Percentiles rank a stretch among this genome's conserved stretches.
Evolutionary conservation across 2,797 vertebrate species (phyloP).

Genomic region (Gallirallus australis): DNA sequence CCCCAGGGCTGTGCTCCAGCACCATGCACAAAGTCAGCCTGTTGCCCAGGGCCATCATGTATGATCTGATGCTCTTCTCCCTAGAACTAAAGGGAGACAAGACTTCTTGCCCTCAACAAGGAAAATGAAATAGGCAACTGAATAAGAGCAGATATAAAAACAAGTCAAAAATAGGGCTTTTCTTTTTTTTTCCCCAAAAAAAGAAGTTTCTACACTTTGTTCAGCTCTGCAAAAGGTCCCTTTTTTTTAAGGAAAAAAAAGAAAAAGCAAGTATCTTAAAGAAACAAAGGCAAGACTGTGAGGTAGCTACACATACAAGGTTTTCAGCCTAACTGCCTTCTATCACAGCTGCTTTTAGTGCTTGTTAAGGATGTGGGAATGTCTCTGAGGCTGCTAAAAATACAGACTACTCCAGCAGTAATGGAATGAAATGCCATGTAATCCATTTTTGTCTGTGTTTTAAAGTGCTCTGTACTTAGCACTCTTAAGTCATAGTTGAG

Average conservation of each 20-base stretch:
- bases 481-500: neutral
- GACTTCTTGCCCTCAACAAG: neutral
- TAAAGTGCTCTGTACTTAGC: neutral
- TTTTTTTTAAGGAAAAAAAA: neutral
- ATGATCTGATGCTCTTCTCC: neutral
- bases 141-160: neutral
- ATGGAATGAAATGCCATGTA: neutral
- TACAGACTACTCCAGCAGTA: neutral
- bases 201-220: neutral
- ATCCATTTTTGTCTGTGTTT: neutral
- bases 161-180: neutral
- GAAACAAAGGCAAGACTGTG: neutral
- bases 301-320: neutral
- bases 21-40: neutral
- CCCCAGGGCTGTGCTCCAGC: neutral
- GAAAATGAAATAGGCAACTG: neutral
- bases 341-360: neutral
- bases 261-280: neutral
- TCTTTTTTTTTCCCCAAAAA: neutral
- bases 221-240: neutral
- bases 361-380: neutral
- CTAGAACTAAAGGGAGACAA: neutral
- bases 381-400: slow-evolving; percentile 21
- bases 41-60: rapidly evolving
- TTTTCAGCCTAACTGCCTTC: neutral